Conservation (phyloP, 1,140 invertebrate species). For the Rhagoletis pomonella region DNA sequence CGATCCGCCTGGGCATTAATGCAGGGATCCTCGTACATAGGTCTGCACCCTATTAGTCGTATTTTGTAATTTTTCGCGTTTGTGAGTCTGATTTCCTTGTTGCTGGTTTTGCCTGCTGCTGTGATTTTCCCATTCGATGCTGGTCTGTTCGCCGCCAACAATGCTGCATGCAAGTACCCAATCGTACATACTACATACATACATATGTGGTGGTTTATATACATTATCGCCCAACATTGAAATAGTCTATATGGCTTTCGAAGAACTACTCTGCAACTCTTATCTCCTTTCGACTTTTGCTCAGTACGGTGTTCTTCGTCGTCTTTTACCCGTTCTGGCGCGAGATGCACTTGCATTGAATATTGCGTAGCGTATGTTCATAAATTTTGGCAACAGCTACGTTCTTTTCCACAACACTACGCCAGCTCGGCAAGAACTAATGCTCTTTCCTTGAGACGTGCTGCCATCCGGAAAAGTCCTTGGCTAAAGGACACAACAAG, state of each 20-base stretch:
- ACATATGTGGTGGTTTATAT: constrained; percentile 8
- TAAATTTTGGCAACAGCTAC: constrained; percentile 52
- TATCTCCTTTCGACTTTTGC: background rate
- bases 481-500: constrained; percentile 72
- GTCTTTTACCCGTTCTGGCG: background rate
- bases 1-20: too few relatives aligned
- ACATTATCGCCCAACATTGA: background rate
- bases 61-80: too few relatives aligned
- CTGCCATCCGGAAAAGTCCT: constrained; percentile 65
- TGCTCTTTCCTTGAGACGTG: background rate
- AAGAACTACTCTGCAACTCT: background rate
- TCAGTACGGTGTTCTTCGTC: background rate
- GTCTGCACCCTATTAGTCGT: too few relatives aligned
- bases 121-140: constrained; percentile 25
- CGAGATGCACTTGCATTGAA: background rate
- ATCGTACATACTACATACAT: background rate
- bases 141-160: background rate
- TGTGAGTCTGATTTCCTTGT: too few relatives aligned
- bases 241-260: background rate
- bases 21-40: too few relatives aligned
- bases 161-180: constrained; percentile 15
- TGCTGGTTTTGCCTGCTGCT: background rate
- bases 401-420: background rate
- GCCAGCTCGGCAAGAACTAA: background rate
- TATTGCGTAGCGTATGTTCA: constrained; percentile 13